Base-by-base conservation (phyloP, 2,797 vertebrate species). In the Lemur catta region DNA sequence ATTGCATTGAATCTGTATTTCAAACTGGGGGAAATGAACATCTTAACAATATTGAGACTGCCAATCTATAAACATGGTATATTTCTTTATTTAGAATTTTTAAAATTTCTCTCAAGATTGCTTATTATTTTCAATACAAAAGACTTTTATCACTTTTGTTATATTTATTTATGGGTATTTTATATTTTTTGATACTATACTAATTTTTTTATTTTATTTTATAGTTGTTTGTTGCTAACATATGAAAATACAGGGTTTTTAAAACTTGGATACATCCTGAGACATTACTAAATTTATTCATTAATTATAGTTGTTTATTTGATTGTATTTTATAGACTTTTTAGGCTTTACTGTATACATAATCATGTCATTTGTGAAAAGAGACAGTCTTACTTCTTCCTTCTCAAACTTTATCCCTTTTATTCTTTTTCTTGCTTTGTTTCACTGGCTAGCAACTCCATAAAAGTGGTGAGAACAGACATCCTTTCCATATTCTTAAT, bases 81-180 rank as follows among this genome's bases (percentile, higher is more conserved):
- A 81, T 59, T 12, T 85, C 26, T 91, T 92, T 84, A 85, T 90
- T 95, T 91, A 55, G 7, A 89, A 86, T 85, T 93, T 82, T 79
- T 4, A 33, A 93, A 84, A 46, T 89, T 78, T 94, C 18, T 95
- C 33, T 76, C 26, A 69, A 46, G 43, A 10, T 35, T 80, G 18
- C 78, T 80, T 71, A 57, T 55, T 88, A n/a, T 61, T 91, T 91
- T 80, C 13, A 86, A 43, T 33, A 55, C 1, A 80, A 14, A 89
- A 46, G 33, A 86, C 6, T 55, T 94, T 71, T 65, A 43, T 28
- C 6, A 43, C 14, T 79, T 79, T 52, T 55, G 4, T 86, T 61
- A 52, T 33, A 74, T 93, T 65, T 86, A 71, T 69, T 97, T 93
- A 5, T 86, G 94, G 65, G 12, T 84, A 85, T 24, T 93, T 93